Evolutionary conservation across 1,140 invertebrate species (phyloP).

Genomic region (Ephestia elutella): DNA sequence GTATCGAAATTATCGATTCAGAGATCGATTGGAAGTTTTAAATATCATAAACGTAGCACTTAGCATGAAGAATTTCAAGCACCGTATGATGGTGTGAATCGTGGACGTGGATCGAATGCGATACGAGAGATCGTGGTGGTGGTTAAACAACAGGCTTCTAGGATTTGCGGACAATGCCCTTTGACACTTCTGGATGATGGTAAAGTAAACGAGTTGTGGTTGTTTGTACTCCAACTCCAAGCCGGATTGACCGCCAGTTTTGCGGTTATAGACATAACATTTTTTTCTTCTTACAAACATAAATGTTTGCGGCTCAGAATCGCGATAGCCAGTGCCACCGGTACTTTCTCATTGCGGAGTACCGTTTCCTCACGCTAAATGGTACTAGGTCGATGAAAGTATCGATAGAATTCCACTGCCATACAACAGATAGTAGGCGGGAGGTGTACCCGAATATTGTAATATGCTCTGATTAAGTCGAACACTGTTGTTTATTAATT

Average conservation of each 20-base stretch:
- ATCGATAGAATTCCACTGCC: constrained; percentile 11
- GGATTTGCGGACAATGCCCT: constrained; percentile 48
- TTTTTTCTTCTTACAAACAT: too few species aligned
- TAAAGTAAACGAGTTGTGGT: constrained; percentile 1
- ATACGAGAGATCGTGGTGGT: constrained; percentile 37
- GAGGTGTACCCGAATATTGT: background rate
- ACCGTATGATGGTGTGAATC: constrained; percentile 64
- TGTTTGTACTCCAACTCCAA: too few species aligned
- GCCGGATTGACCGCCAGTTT: background rate
- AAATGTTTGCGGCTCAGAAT: constrained; percentile 7
- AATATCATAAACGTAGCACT: constrained; percentile 37
- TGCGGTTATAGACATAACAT: too few species aligned
- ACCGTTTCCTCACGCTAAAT: constrained; percentile 44
- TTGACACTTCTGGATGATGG: constrained; percentile 20
- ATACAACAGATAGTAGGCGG: background rate
- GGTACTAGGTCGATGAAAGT: constrained; percentile 48
- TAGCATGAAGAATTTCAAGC: constrained; percentile 49
- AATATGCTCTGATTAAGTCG: background rate
- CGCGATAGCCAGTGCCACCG: constrained; percentile 34
- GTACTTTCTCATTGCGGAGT: constrained; percentile 55
- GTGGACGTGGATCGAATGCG: constrained; percentile 63
- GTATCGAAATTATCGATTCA: constrained; percentile 17
- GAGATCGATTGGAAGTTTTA: constrained; percentile 7
- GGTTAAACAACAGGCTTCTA: constrained; percentile 50
- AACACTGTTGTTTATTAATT: background rate